Base-by-base conservation (phyloP, 2,888 invertebrate genomes). In the Eumerus sabulonum region DNA sequence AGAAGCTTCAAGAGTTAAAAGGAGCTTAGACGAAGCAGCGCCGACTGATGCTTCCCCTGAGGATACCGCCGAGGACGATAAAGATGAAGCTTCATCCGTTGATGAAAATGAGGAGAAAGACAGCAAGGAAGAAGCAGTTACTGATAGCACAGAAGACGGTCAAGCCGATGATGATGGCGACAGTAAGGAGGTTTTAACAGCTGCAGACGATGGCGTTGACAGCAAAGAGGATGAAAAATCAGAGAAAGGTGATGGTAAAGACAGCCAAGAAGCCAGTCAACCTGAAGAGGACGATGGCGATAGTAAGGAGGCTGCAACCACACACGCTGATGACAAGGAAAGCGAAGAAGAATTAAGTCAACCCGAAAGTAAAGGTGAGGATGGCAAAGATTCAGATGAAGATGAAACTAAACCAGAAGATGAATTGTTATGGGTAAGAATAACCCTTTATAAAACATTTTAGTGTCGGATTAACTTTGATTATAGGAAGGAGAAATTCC, bases 401-500 rank as follows among this genome's bases (percentile, higher is more conserved):
- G 90, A 90, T 82, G 91, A 91, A 74, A 90, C 90, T 14, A 87
- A 85, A 59, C 92, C 92, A n/a, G 92, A 92, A 87, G 92, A 93
- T 86, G 93, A 93, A 83, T 87, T 93, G 82, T 89, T 92, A 82
- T 90, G 91, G 88, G 92, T 92, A 88, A 86, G 88, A 73, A n/a
- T n/a, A n/a, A n/a, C n/a, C n/a, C n/a, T n/a, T n/a, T n/a, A n/a
- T n/a, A n/a, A n/a, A n/a, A n/a, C n/a, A n/a, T n/a, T n/a, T n/a
- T n/a, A 9, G 9, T 1, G 40, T 19, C n/a, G n/a, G 1, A 51
- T 44, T 48, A 4, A 27, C 27, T 27, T 27, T 7, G 27, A 27
- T 27, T 7, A 27, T 27, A 94, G 92, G 94, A 93, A 86, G 91
- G 92, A 83, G 93, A 93, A 86, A 93, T 95, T 83, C 95, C 95